These are phyloP conservation scores for Lithophane semibrunnea DNA, from an alignment of 2,888 invertebrate species.

Conservation along the genomic window DNA sequence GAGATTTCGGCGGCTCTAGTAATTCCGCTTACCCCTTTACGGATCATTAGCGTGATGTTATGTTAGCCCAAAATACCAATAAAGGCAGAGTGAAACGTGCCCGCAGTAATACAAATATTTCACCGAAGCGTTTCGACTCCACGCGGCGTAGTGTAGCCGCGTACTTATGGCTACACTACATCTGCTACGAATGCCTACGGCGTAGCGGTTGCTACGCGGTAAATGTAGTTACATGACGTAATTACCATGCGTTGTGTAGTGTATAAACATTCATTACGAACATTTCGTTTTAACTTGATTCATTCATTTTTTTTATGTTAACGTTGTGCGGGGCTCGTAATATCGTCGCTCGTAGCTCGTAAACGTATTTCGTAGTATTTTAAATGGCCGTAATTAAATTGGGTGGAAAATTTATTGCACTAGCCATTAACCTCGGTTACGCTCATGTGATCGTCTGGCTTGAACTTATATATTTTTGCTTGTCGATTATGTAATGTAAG, in stretches of 20 bases:
- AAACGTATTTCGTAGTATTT: conserved; percentile 62
- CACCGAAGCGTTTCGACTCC: conserved; percentile 47
- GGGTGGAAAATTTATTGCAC: conserved; percentile 63
- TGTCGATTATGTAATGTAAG: conserved; percentile 26
- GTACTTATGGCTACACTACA: conserved; percentile 57
- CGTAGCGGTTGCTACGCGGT: conserved; percentile 55
- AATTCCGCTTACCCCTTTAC: conserved; percentile 32
- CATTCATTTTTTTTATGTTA: conserved; percentile 51
- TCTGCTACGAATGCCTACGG: conserved; percentile 61
- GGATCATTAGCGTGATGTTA: conserved; percentile 51
- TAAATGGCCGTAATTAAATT: conserved; percentile 64
- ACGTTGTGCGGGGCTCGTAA: conserved; percentile 38
- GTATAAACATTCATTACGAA: conserved; percentile 48
- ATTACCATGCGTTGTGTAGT: conserved; percentile 55
- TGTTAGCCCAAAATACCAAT: conserved; percentile 45
- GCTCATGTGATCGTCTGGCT: conserved; percentile 47
- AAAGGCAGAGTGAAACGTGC: conserved; percentile 53
- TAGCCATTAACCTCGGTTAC: conserved; percentile 59
- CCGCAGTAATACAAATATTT: conserved; percentile 58
- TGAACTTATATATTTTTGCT: conserved; percentile 41
- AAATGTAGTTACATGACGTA: conserved; percentile 44
- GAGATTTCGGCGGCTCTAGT: conserved; percentile 9
- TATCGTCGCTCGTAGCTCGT: conserved; percentile 55
- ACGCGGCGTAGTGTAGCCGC: conserved; percentile 48
- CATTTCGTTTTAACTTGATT: conserved; percentile 53